Conservation (phyloP, 2,888 invertebrate genomes). For the Torymus aiolomorphi region DNA sequence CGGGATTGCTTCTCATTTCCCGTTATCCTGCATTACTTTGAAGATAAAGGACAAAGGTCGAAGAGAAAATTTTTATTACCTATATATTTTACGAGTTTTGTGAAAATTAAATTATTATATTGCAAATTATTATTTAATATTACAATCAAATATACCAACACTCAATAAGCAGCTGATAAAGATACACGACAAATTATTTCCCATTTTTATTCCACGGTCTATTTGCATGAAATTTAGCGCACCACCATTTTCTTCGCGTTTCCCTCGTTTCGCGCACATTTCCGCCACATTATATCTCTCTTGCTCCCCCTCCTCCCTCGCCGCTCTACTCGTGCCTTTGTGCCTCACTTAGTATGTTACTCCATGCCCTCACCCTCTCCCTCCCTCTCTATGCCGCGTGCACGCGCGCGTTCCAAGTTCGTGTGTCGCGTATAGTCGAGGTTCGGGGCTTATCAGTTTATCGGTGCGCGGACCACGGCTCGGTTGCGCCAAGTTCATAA, state of each 20-base stretch:
- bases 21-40: too few species aligned
- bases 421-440: conserved; percentile 18
- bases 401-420: conserved; percentile 10
- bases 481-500: conserved; percentile 51
- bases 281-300: not conserved
- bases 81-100: too few species aligned
- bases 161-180: too few species aligned
- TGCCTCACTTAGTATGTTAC: conserved; percentile 24
- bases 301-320: not conserved
- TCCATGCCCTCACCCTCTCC: conserved; percentile 10
- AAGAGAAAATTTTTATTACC: too few species aligned
- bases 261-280: conserved; percentile 7
- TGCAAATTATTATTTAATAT: too few species aligned
- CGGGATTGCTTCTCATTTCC: too few species aligned
- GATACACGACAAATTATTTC: too few species aligned
- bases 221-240: not conserved
- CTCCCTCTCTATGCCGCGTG: not conserved
- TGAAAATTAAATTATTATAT: too few species aligned
- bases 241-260: conserved; percentile 6
- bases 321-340: not conserved
- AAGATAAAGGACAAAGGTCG: too few species aligned
- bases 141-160: too few species aligned
- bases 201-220: too few species aligned
- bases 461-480: conserved; percentile 35
- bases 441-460: conserved; percentile 57